phyloP scores from a whole-genome alignment of 2,113 vertebrate species.

The Myotis yumanensis region DNA sequence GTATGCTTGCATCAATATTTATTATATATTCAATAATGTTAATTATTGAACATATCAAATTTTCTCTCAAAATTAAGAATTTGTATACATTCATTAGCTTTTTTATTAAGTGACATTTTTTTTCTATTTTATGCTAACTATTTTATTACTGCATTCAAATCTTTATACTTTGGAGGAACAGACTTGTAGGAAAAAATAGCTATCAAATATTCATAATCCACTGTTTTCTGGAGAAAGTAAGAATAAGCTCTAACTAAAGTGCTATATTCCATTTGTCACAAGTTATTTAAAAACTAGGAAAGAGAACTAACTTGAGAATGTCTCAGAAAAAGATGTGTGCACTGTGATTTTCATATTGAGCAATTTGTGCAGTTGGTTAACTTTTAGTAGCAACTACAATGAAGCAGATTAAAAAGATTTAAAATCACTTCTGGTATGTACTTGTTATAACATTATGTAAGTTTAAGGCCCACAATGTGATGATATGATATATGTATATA shows the following conservation, averaged over 20 bases:
- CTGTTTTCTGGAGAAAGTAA: neutral
- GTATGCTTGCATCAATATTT: neutral
- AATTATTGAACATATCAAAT: neutral
- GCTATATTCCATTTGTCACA: neutral
- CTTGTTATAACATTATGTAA: neutral
- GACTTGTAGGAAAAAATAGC: neutral
- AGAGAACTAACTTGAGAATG: neutral
- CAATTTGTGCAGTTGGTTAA: neutral
- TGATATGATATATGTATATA: neutral
- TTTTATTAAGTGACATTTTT: neutral
- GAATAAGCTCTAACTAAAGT: neutral
- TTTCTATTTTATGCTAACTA: neutral
- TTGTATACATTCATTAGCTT: neutral
- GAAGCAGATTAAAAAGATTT: neutral
- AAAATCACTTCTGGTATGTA: neutral
- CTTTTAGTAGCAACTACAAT: neutral
- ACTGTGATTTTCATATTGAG: neutral
- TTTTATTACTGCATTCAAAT: neutral
- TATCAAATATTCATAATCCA: neutral
- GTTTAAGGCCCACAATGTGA: neutral
- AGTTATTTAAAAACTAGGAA: neutral
- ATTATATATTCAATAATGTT: neutral
- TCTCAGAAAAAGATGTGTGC: neutral
- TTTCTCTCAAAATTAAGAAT: constrained; percentile 9
- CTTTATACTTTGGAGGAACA: neutral